A percentile compares a stretch with the other conserved stretches of the same genome.
Evolutionary conservation across 2,888 invertebrate genomes (phyloP).

Genomic region (Spicauda simplicius): DNA sequence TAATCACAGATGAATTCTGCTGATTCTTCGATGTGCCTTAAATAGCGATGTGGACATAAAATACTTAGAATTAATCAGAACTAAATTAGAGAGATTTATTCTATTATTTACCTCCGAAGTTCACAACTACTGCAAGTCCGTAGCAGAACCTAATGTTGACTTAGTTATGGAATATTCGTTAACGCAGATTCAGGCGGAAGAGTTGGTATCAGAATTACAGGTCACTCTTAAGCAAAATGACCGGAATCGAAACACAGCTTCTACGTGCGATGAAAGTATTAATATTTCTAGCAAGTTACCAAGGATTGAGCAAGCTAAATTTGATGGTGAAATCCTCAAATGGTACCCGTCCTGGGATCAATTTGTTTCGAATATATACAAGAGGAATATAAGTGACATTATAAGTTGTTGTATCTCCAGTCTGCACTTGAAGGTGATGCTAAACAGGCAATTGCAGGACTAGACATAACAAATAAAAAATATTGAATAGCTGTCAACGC

Average conservation of each 20-base stretch:
- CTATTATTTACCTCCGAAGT: neutral
- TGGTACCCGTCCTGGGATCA: conserved; percentile 47
- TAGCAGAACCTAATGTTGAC: neutral
- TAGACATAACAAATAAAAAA: conserved; percentile 42
- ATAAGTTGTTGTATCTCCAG: conserved; percentile 45
- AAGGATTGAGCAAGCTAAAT: conserved; percentile 39
- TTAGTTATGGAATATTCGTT: neutral
- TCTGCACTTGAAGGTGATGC: conserved; percentile 41
- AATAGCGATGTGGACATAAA: neutral
- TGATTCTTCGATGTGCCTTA: neutral
- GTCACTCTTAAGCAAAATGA: neutral
- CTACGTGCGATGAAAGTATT: conserved; percentile 1
- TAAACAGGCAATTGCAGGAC: conserved; percentile 38
- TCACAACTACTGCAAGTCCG: conserved; percentile 1
- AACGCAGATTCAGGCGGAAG: conserved; percentile 4
- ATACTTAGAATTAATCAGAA: neutral
- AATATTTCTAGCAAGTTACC: conserved; percentile 36
- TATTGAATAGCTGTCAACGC: conserved; percentile 40
- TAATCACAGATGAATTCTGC: neutral
- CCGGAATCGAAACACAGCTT: neutral
- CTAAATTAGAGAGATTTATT: neutral
- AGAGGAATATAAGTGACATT: conserved; percentile 40
- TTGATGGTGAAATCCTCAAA: conserved; percentile 43
- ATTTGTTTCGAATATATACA: conserved; percentile 42
- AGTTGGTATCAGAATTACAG: no score